phyloP scores from a whole-genome alignment of 1,140 invertebrate species.

The Conopomorpha cramerella region DNA sequence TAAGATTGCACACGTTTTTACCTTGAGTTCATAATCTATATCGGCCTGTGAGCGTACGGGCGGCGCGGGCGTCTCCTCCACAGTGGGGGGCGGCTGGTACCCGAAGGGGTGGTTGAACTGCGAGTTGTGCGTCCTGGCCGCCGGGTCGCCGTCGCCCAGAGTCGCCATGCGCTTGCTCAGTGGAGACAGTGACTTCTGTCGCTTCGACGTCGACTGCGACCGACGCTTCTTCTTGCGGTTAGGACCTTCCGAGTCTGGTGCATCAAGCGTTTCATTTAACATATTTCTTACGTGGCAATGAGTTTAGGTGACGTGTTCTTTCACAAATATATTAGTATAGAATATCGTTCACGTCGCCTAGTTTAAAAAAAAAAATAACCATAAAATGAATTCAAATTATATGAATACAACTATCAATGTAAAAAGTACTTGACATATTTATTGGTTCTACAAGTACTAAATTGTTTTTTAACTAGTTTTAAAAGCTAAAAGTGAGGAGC shows the following conservation, averaged over 20 bases:
- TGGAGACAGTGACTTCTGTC: conserved; percentile 75
- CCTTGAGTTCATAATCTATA: conserved; percentile 71
- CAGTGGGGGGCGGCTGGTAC: conserved; percentile 42
- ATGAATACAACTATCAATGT: no score
- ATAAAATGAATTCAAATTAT: no score
- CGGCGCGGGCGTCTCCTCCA: conserved; percentile 25
- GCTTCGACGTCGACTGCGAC: conserved; percentile 64
- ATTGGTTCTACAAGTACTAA: no score
- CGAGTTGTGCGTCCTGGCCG: conserved; percentile 62
- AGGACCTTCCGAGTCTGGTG: conserved; percentile 59
- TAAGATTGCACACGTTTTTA: no score
- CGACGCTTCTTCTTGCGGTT: conserved; percentile 66
- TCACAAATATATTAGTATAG: no score
- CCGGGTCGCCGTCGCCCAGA: conserved; percentile 58
- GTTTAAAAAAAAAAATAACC: no score
- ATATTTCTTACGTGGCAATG: no score
- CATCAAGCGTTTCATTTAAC: conserved; percentile 7
- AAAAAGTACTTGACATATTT: no score
- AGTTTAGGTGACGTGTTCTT: no score
- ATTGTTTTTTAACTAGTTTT: no score
- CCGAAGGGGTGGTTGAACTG: conserved; percentile 63
- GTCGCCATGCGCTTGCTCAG: conserved; percentile 76
- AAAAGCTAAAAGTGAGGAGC: no score
- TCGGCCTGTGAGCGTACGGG: conserved; percentile 38
- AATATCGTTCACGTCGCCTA: no score